Evolutionary conservation across 1,140 invertebrate species (phyloP).

Genomic region (Trichonephila clavipes): DNA sequence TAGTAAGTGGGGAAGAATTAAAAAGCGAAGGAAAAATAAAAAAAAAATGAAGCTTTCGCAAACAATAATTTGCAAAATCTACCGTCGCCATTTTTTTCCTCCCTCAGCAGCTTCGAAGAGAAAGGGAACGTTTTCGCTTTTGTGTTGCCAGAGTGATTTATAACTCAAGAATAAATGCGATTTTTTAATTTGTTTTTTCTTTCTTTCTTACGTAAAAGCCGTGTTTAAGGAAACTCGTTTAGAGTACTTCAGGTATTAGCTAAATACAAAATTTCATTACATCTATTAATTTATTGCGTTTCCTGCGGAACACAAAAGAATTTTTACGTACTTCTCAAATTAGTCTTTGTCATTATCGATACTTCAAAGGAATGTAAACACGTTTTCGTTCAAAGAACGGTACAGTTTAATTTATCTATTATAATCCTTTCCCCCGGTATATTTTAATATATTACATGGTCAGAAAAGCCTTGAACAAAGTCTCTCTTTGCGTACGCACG

Average conservation of each 20-base stretch:
- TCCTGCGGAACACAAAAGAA: neutral
- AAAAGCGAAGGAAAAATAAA: neutral
- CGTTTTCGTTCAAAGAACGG: neutral
- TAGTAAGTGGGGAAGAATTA: neutral
- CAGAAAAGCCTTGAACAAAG: too few relatives aligned
- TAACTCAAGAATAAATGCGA: neutral
- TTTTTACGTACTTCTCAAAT: neutral
- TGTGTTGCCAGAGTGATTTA: constrained; percentile 20
- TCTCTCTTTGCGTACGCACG: too few relatives aligned
- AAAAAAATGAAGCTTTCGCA: neutral
- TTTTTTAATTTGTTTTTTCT: neutral
- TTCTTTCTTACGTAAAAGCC: neutral
- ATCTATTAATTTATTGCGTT: neutral
- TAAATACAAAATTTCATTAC: neutral
- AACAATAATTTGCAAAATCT: constrained; percentile 42
- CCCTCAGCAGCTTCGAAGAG: neutral
- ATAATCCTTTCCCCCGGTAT: neutral
- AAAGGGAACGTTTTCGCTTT: neutral
- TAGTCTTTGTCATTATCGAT: neutral
- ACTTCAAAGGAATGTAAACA: neutral
- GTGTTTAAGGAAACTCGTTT: neutral
- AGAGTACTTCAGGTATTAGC: neutral
- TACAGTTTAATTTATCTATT: neutral
- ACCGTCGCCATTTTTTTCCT: neutral
- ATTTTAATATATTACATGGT: too few relatives aligned